Evolutionary conservation across 2,888 invertebrate species (phyloP).

Genomic region (Chydorus sphaericus): DNA sequence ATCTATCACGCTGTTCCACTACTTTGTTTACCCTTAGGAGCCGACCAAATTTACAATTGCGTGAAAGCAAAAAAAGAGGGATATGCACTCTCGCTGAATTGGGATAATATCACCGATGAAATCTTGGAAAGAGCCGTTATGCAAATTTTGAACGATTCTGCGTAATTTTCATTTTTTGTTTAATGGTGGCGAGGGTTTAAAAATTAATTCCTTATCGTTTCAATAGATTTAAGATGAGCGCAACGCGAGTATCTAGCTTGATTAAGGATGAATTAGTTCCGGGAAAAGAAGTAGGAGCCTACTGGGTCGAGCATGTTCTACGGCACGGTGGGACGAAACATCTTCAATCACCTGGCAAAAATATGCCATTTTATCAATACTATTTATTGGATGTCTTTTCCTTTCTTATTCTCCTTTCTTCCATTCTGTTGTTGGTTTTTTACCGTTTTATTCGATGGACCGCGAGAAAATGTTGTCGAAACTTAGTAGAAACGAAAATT

Average conservation of each 20-base stretch:
- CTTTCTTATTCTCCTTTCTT: neutral
- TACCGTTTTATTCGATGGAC: too few species aligned
- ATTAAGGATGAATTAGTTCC: neutral
- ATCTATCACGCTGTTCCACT: neutral
- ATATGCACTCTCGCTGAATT: neutral
- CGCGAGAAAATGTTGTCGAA: too few species aligned
- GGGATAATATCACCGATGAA: neutral
- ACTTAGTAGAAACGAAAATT: too few species aligned
- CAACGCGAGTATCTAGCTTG: neutral
- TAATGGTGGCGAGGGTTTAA: neutral
- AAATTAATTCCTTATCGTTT: neutral
- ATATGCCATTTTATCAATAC: neutral
- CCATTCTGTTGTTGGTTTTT: too few species aligned
- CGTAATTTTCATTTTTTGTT: neutral
- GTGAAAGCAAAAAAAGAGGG: neutral
- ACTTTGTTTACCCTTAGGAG: neutral
- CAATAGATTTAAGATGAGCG: neutral
- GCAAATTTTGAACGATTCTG: neutral
- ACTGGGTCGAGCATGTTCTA: neutral
- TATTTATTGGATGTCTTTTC: neutral
- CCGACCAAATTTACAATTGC: conserved; percentile 4
- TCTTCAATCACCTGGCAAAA: neutral
- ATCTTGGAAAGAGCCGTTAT: neutral
- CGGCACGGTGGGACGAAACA: neutral
- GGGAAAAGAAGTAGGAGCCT: neutral